Percentiles rank a stretch among this genome's conserved stretches.
Evolutionary conservation across 2,113 vertebrate genomes (phyloP).

Genomic region (Vulpes vulpes): DNA sequence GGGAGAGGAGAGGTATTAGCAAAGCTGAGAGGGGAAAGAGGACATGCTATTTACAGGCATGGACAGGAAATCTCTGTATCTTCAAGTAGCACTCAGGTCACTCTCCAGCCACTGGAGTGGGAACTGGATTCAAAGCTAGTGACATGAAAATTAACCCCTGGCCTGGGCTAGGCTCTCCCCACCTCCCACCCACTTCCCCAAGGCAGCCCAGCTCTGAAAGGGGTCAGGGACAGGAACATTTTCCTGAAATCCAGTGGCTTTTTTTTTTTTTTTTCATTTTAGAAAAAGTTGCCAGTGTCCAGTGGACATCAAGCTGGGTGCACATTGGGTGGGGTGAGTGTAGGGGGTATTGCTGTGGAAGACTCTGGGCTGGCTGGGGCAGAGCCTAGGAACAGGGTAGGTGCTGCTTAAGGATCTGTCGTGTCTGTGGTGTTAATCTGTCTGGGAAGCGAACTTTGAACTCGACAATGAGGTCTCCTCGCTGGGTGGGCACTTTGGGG

Average conservation of each 20-base stretch:
- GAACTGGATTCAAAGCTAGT: constrained; percentile 82
- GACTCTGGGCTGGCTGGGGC: constrained; percentile 66
- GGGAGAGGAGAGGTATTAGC: constrained; percentile 60
- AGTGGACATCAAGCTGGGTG: constrained; percentile 66
- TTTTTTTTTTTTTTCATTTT: constrained; percentile 58
- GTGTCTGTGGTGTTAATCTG: constrained; percentile 97
- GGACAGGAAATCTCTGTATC: constrained; percentile 69
- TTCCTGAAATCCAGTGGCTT: constrained; percentile 76
- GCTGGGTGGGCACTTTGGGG: constrained; percentile 96
- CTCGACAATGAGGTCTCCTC: constrained; percentile 98
- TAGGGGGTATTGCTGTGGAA: constrained; percentile 82
- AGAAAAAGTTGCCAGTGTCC: constrained; percentile 75
- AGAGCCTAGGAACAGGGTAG: constrained; percentile 95
- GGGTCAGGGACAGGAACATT: constrained; percentile 69
- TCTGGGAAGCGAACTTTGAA: constrained; percentile 98
- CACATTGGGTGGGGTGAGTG: constrained; percentile 32
- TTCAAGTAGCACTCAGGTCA: constrained; percentile 81
- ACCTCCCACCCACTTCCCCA: constrained; percentile 68
- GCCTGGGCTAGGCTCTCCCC: constrained; percentile 75
- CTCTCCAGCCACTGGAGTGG: constrained; percentile 74
- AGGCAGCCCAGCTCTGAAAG: constrained; percentile 76
- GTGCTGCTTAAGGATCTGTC: constrained; percentile 98
- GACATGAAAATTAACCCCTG: constrained; percentile 83
- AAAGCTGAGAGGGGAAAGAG: constrained; percentile 65
- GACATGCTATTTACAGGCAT: constrained; percentile 83